A percentile compares a stretch with the other conserved stretches of the same genome.
These are phyloP conservation scores for Furnarius figulus DNA, from an alignment of 2,113 vertebrate species.

Conservation along the genomic window DNA sequence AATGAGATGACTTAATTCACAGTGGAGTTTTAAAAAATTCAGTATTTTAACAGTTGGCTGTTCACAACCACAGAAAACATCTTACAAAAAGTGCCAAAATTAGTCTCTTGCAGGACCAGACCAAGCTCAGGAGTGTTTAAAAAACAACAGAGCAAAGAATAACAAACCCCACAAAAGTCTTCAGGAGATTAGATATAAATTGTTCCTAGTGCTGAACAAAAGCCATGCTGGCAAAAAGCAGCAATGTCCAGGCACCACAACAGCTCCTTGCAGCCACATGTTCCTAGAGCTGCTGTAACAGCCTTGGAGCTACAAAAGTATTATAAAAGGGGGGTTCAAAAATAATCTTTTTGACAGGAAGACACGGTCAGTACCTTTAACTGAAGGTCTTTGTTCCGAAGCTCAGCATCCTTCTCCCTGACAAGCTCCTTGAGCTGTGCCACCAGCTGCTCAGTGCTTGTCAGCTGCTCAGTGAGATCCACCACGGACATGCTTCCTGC, in stretches of 20 bases:
- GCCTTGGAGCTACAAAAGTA: not conserved
- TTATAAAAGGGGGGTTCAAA: rapidly evolving
- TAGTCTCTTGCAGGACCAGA: not conserved
- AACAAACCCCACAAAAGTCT: not conserved
- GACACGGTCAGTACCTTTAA: slow-evolving; percentile 76
- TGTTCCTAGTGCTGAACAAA: not conserved
- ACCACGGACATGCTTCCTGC: slow-evolving; percentile 31
- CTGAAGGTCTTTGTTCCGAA: slow-evolving; percentile 81
- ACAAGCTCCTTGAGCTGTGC: slow-evolving; percentile 87
- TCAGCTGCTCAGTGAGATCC: slow-evolving; percentile 82
- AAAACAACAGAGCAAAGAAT: not conserved
- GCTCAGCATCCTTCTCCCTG: slow-evolving; percentile 83
- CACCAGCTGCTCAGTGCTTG: slow-evolving; percentile 83
- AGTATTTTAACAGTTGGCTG: not conserved
- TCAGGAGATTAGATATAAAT: not conserved
- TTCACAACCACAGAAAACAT: not conserved
- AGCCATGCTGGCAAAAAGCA: not conserved
- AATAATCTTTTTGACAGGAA: not conserved
- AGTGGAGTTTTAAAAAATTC: not conserved
- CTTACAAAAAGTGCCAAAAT: not conserved
- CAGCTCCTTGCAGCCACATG: not conserved
- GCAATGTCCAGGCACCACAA: not conserved
- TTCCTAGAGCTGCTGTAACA: not conserved
- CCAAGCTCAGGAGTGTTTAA: not conserved
- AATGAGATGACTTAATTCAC: not conserved